Evolutionary conservation across 2,113 vertebrate genomes (phyloP).

Genomic region (Oreotrochilus melanogaster): DNA sequence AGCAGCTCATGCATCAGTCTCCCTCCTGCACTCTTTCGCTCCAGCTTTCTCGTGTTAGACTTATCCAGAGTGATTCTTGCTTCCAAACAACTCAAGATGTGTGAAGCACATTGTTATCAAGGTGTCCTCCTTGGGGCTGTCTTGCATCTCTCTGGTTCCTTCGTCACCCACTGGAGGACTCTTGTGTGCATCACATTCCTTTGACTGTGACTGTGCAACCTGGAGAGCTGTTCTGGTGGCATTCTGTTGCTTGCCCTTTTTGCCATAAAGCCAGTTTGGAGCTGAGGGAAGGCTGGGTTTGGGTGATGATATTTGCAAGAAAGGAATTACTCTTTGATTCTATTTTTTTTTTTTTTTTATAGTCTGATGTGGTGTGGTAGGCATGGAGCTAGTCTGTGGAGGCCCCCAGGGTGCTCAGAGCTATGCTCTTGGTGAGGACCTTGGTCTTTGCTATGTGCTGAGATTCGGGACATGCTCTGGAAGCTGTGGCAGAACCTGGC

Average conservation of each 20-base stretch:
- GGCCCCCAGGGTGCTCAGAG: neutral
- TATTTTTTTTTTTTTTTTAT: neutral
- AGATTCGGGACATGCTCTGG: neutral
- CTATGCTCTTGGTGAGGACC: rapidly evolving
- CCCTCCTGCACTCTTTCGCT: neutral
- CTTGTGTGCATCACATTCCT: neutral
- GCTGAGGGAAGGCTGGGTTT: neutral
- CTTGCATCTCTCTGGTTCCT: neutral
- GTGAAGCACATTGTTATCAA: neutral
- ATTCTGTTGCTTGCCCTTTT: neutral
- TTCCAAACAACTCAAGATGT: rapidly evolving
- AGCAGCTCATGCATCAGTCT: neutral
- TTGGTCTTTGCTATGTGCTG: neutral
- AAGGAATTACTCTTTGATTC: neutral
- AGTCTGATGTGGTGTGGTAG: neutral
- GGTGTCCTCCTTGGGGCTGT: neutral
- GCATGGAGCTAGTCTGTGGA: rapidly evolving
- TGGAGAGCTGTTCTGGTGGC: neutral
- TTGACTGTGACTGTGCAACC: rapidly evolving
- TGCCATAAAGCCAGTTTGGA: neutral
- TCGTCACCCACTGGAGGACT: neutral
- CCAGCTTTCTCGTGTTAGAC: neutral
- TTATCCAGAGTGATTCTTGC: neutral
- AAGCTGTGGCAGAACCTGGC: neutral
- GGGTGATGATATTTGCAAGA: neutral